phyloP scores from a whole-genome alignment of 2,113 vertebrate species.

The Neotragus moschatus region DNA sequence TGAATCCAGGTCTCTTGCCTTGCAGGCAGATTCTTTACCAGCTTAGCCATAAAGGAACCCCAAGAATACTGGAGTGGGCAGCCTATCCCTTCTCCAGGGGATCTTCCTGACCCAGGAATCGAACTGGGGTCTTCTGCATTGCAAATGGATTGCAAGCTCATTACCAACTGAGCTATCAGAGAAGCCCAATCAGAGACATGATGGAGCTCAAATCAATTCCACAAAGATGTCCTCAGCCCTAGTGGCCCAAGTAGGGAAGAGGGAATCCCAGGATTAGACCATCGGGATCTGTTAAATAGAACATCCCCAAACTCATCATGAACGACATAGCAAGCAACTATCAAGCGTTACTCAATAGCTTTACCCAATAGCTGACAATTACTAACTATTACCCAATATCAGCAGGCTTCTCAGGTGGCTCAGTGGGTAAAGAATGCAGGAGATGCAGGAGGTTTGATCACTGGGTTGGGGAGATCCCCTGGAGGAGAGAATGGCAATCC shows the following conservation, averaged over 20 bases:
- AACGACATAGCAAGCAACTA: not conserved
- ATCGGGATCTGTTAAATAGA: not conserved
- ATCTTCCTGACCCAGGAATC: not conserved
- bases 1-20: rapidly evolving
- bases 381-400: not conserved
- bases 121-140: not conserved
- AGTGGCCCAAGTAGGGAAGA: not conserved
- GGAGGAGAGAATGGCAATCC: not conserved
- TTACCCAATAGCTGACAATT: not conserved
- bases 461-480: not conserved
- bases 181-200: not conserved
- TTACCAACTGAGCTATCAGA: not conserved
- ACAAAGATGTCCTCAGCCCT: not conserved
- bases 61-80: not conserved
- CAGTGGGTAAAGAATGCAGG: not conserved
- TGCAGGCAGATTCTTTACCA: not conserved
- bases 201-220: not conserved
- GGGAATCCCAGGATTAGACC: not conserved
- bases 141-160: not conserved
- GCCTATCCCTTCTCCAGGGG: not conserved
- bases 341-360: not conserved
- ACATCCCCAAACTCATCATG: not conserved
- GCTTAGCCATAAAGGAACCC: not conserved
- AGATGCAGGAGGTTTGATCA: not conserved
- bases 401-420: not conserved